phyloP scores from a whole-genome alignment of 2,888 invertebrate species.

The Drosophila vallismaia region DNA sequence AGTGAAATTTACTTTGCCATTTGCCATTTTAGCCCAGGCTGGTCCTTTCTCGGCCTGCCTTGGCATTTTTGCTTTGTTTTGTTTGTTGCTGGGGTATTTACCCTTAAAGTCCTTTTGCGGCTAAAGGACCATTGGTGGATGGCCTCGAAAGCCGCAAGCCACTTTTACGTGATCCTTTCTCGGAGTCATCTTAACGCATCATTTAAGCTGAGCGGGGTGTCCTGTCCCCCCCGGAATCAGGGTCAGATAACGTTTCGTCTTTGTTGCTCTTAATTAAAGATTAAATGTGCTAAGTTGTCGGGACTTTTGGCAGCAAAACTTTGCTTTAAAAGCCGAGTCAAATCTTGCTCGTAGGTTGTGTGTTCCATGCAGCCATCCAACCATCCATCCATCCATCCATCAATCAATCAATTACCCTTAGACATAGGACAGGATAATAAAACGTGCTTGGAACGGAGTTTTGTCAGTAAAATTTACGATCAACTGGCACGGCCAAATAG shows the following conservation, averaged over 20 bases:
- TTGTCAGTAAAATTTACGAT: slow-evolving; percentile 68
- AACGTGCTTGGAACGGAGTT: slow-evolving; percentile 64
- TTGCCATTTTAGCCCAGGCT: slow-evolving; percentile 9
- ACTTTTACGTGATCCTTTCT: slow-evolving; percentile 50
- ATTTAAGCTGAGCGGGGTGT: slow-evolving; percentile 60
- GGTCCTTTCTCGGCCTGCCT: not conserved
- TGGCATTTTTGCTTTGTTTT: slow-evolving; percentile 7
- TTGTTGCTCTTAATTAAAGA: slow-evolving; percentile 70
- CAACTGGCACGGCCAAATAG: slow-evolving; percentile 43
- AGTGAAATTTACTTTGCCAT: slow-evolving; percentile 18
- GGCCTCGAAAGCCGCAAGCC: slow-evolving; percentile 57
- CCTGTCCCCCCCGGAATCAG: not conserved
- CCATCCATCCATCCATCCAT: slow-evolving; percentile 52
- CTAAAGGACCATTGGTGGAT: slow-evolving; percentile 6
- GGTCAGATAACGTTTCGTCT: slow-evolving; percentile 38
- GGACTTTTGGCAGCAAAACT: slow-evolving; percentile 38
- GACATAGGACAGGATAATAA: slow-evolving; percentile 58
- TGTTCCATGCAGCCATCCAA: slow-evolving; percentile 8
- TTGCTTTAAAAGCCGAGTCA: slow-evolving; percentile 56
- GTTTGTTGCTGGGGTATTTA: slow-evolving; percentile 29
- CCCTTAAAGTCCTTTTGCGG: slow-evolving; percentile 56
- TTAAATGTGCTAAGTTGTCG: slow-evolving; percentile 69
- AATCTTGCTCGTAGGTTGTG: slow-evolving; percentile 8
- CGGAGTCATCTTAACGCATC: slow-evolving; percentile 68
- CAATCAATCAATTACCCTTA: slow-evolving; percentile 76